A percentile compares a stretch with the other conserved stretches of the same genome.
Conservation (phyloP, 2,113 vertebrate genomes). For the Psittacula cyanocephala region DNA sequence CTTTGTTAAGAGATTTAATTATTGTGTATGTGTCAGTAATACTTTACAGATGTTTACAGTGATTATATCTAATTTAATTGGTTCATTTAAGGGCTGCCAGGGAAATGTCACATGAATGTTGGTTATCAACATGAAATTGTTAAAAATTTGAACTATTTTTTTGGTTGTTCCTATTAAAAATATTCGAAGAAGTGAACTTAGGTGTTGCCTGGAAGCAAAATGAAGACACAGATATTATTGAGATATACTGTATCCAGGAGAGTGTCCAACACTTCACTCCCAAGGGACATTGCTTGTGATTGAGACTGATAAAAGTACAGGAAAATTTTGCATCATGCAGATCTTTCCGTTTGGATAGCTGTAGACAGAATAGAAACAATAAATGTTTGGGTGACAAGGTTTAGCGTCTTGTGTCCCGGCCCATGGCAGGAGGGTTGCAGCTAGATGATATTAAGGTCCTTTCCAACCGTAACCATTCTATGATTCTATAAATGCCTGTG, state of each 20-base stretch:
- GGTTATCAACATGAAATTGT: neutral
- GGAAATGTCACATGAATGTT: neutral
- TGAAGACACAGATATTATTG: neutral
- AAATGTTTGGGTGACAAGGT: neutral
- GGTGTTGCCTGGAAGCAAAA: neutral
- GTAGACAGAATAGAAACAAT: neutral
- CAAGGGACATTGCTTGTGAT: neutral
- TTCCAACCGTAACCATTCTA: no score
- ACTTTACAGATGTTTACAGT: conserved; percentile 42
- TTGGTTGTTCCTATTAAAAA: neutral
- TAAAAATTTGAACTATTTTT: neutral
- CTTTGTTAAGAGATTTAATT: conserved; percentile 46
- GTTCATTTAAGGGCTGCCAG: neutral
- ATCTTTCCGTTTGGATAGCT: neutral
- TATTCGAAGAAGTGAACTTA: neutral
- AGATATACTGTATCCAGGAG: neutral
- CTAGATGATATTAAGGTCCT: no score
- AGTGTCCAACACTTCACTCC: neutral
- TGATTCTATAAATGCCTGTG: neutral
- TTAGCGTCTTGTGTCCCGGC: no score
- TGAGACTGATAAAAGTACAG: neutral
- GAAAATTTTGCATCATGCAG: neutral
- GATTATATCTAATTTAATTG: conserved; percentile 32
- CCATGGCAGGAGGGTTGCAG: no score
- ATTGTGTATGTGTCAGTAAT: neutral